These are phyloP conservation scores for Acanthosepion esculentum DNA, from an alignment of 2,888 invertebrate genomes.

Conservation along the genomic window DNA sequence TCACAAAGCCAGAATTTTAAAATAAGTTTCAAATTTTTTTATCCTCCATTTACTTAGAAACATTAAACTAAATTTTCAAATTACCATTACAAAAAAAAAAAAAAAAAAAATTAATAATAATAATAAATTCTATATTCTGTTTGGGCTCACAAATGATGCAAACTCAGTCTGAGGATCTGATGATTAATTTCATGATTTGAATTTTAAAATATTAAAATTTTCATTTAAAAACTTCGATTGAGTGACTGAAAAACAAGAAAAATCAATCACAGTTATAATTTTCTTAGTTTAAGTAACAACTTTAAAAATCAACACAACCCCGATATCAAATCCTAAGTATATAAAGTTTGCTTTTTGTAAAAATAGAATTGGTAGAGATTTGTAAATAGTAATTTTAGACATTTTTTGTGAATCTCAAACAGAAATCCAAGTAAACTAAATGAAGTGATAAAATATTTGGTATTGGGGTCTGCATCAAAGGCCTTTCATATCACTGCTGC, in stretches of 20 bases:
- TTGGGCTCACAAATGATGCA: not conserved
- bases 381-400: not conserved
- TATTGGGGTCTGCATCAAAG: not conserved
- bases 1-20: not conserved
- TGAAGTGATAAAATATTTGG: not conserved
- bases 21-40: not conserved
- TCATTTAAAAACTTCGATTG: no score
- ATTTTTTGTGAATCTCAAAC: not conserved
- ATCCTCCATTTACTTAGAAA: not conserved
- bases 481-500: not conserved
- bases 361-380: not conserved
- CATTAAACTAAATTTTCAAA: not conserved
- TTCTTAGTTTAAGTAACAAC: not conserved
- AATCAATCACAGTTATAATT: not conserved
- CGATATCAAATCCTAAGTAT: not conserved
- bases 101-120: not conserved
- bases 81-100: no score
- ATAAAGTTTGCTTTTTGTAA: slow-evolving; percentile 9
- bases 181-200: no score
- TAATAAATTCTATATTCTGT: not conserved
- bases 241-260: no score
- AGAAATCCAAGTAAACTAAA: not conserved
- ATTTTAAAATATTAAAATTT: no score
- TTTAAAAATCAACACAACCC: not conserved
- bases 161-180: not conserved